These are phyloP conservation scores for Nannospalax galili DNA, from an alignment of 2,113 vertebrate species.

Conservation along the genomic window DNA sequence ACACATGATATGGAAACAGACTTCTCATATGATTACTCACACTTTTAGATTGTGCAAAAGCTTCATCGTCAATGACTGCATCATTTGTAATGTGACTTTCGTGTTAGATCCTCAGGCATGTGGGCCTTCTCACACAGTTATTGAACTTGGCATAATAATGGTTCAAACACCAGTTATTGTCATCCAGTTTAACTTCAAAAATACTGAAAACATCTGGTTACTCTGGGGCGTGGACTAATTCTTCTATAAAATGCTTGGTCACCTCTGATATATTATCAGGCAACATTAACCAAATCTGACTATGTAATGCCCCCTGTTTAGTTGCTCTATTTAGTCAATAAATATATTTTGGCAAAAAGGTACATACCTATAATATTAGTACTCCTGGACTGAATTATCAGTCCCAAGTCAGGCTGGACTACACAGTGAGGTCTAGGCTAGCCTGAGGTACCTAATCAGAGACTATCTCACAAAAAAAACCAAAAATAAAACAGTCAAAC, in stretches of 20 bases:
- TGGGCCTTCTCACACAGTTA: slow-evolving; percentile 40
- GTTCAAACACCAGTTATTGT: not conserved
- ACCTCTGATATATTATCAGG: slow-evolving; percentile 18
- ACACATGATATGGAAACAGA: slow-evolving; percentile 69
- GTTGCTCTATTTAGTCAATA: slow-evolving; percentile 43
- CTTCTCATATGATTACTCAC: slow-evolving; percentile 59
- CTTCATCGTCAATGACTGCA: slow-evolving; percentile 50
- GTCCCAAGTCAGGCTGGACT: not conserved
- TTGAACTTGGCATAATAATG: not conserved
- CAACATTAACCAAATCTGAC: slow-evolving; percentile 49
- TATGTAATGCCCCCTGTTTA: slow-evolving; percentile 10
- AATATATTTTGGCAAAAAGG: not conserved
- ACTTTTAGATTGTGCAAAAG: slow-evolving; percentile 72
- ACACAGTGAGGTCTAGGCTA: not conserved
- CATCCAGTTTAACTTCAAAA: not conserved
- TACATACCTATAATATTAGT: not conserved
- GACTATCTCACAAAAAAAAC: not conserved
- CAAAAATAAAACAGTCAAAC: not conserved
- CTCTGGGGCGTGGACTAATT: not conserved
- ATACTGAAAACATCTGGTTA: not conserved
- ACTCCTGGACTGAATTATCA: not conserved
- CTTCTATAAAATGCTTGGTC: not conserved
- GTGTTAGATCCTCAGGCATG: not conserved
- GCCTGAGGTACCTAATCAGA: not conserved
- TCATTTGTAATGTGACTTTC: slow-evolving; percentile 39